Evolutionary conservation across 2,113 vertebrate genomes (phyloP), one percentile per base, ranked within the genome.

Genomic region (Leuciscus idus): DNA sequence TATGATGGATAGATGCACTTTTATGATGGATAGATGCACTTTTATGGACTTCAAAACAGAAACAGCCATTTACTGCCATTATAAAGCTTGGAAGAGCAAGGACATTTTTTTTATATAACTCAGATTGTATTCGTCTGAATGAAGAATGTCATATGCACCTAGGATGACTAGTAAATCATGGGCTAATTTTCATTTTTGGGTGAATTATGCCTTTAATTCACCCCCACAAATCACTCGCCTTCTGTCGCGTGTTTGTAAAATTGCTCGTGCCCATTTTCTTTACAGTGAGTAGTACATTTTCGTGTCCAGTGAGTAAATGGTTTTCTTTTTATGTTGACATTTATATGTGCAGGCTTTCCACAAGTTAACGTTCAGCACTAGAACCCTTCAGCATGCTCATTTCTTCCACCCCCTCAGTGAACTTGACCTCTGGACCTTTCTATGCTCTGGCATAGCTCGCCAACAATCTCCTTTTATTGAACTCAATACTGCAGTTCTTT

Each of bases 381-480:
- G 92, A 89, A 61, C 83, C 86, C 81, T 86, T 91, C 91, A 89
- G 88, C 90, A 84, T 10, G 73, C 91, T 89, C 93, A 93, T 87
- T 93, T 94, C 93, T 93, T 87, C 64, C 81, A 30, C 88, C 85
- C 90, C 88, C 89, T 90, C 82, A 46, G 61, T 91, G 91, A 94
- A 92, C 85, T 86, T 84, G 86, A 92, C 93, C 92, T 92, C 87
- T 90, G 81, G 87, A 88, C 92, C 91, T 23, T 19, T 26, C 75
- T 68, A 79, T 90, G 30, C 59, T 85, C 88, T 28, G 81, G 77
- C 23, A 78, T 57, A 57, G 64, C 91, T 89, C 81, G 19, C 78
- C 86, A 92, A 90, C 90, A 92, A 92, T 93, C 90, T 92, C 78
- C 86, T 92, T 94, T 94, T 92, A 94, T 94, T 94, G 91, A 89